A percentile compares a stretch with the other conserved stretches of the same genome.
Conservation (phyloP, 2,888 invertebrate genomes). For the Lepidochrysops patricia region DNA sequence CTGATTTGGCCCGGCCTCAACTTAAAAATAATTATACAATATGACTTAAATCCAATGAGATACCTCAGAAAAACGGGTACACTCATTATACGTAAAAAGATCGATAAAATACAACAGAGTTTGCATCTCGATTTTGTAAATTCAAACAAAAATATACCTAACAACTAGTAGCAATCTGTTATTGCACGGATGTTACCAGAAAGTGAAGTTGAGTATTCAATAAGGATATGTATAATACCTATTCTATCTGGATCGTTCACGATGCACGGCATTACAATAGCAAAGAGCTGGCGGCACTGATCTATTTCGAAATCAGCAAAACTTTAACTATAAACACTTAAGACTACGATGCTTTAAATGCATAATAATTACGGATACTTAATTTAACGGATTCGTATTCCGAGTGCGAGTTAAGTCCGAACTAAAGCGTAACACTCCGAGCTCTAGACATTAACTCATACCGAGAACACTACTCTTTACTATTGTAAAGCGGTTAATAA, state of each 20-base stretch:
- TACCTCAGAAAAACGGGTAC: constrained; percentile 37
- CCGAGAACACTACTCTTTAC: constrained; percentile 39
- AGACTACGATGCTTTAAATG: constrained; percentile 63
- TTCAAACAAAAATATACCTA: constrained; percentile 70
- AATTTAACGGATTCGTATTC: neutral
- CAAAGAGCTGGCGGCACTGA: constrained; percentile 36
- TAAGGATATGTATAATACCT: constrained; percentile 70
- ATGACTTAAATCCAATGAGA: constrained; percentile 62
- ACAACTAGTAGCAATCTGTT: constrained; percentile 67
- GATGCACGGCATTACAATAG: constrained; percentile 57
- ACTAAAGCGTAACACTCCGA: neutral
- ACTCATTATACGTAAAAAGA: constrained; percentile 60
- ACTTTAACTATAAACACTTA: constrained; percentile 37
- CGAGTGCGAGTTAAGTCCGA: neutral
- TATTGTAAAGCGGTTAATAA: constrained; percentile 62
- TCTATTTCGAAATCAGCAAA: constrained; percentile 10
- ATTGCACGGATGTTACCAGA: constrained; percentile 69
- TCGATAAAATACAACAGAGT: constrained; percentile 71
- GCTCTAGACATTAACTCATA: neutral
- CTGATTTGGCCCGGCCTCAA: constrained; percentile 73
- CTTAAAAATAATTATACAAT: constrained; percentile 70
- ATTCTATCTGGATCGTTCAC: constrained; percentile 60
- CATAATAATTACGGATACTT: constrained; percentile 28
- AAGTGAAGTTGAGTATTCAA: constrained; percentile 70
- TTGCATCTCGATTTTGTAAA: constrained; percentile 59